Evolutionary conservation across 2,113 vertebrate genomes (phyloP).

Genomic region (Danio rerio): DNA sequence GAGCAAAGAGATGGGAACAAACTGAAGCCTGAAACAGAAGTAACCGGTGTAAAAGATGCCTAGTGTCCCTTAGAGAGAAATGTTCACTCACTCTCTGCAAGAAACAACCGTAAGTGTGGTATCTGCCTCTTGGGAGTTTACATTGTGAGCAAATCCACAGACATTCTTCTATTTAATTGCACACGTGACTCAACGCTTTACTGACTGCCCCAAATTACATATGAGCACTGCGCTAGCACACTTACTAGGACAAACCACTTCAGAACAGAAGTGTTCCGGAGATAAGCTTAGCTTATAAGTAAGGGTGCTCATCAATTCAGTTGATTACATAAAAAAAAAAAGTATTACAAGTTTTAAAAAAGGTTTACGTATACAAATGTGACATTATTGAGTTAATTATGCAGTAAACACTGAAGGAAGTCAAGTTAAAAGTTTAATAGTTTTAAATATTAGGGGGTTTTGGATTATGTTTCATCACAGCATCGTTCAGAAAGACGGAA

Average conservation of each 20-base stretch:
- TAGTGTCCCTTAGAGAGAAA: neutral
- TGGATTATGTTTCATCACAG: too few species aligned
- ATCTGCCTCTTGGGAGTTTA: slow-evolving; percentile 1
- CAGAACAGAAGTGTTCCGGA: neutral
- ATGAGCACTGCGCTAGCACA: neutral
- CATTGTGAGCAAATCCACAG: neutral
- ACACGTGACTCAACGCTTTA: neutral
- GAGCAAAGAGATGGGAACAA: neutral
- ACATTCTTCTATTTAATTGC: slow-evolving; percentile 30
- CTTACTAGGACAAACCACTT: neutral
- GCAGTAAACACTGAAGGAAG: too few species aligned
- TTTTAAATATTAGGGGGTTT: too few species aligned
- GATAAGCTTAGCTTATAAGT: neutral
- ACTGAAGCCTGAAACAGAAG: neutral
- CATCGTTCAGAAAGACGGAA: too few species aligned
- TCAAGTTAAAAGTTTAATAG: too few species aligned
- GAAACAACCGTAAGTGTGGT: slow-evolving; percentile 5
- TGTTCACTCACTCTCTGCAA: slow-evolving; percentile 2
- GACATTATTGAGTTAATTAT: too few species aligned
- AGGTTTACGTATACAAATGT: too few species aligned
- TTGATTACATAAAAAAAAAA: too few species aligned
- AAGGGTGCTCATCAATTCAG: neutral
- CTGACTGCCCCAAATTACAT: neutral
- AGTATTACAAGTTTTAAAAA: too few species aligned
- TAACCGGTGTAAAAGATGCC: neutral